These are phyloP conservation scores for Addax nasomaculatus DNA, from an alignment of 2,113 vertebrate species.

Conservation along the genomic window DNA sequence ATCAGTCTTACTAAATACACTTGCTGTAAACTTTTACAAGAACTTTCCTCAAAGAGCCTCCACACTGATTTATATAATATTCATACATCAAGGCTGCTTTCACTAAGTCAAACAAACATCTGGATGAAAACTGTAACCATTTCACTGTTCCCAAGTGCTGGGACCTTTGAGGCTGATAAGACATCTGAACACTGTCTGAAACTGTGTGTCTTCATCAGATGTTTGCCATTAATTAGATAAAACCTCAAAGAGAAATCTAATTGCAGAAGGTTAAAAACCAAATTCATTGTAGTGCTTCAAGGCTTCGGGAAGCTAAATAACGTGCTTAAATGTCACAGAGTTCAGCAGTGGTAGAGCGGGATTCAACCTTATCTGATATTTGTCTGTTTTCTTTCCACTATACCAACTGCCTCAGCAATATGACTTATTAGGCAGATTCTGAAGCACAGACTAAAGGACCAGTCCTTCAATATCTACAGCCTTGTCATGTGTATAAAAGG, in stretches of 20 bases:
- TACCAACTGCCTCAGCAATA: background rate
- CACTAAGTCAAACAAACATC: background rate
- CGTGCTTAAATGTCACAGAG: background rate
- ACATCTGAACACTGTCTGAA: background rate
- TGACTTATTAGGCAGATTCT: background rate
- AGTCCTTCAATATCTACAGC: background rate
- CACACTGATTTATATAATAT: background rate
- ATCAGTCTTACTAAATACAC: background rate
- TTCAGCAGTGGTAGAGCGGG: background rate
- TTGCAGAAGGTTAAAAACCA: background rate
- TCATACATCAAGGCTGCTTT: background rate
- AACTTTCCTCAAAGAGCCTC: background rate
- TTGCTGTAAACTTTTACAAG: background rate
- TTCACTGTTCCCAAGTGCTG: background rate
- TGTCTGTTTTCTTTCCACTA: background rate
- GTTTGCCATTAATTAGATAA: background rate
- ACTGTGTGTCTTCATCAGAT: constrained; percentile 10
- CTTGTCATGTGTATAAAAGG: background rate
- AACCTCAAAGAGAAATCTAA: background rate
- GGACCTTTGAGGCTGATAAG: background rate
- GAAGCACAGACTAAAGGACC: background rate
- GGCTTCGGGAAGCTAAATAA: background rate
- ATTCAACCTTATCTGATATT: background rate
- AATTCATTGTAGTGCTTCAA: background rate
- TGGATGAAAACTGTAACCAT: background rate